phyloP scores from a whole-genome alignment of 2,113 vertebrate genomes.

The Forbesichthys agassizii region DNA sequence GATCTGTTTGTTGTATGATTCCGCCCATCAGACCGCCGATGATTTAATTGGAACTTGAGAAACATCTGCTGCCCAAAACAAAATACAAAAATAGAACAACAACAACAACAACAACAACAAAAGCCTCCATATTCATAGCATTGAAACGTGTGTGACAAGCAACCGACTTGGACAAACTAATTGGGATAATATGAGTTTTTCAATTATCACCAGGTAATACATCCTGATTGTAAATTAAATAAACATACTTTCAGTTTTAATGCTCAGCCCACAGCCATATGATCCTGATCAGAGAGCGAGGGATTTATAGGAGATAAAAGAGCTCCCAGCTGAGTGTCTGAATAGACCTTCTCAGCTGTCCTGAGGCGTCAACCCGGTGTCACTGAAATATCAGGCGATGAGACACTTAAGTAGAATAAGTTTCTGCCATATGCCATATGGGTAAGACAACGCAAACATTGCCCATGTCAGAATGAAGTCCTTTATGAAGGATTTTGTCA shows the following conservation, averaged over 20 bases:
- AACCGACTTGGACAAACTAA: too few relatives aligned
- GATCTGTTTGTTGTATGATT: conserved; percentile 65
- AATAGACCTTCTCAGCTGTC: conserved; percentile 21
- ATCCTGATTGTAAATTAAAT: neutral
- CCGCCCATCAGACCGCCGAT: conserved; percentile 53
- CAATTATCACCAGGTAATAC: neutral
- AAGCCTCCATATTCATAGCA: too few relatives aligned
- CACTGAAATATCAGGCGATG: conserved; percentile 12
- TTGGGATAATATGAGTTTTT: too few relatives aligned
- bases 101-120: too few relatives aligned
- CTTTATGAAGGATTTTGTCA: neutral
- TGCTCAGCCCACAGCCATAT: conserved; percentile 1
- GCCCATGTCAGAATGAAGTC: neutral
- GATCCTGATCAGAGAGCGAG: conserved; percentile 21
- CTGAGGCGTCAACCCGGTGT: neutral
- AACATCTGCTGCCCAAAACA: conserved; percentile 15
- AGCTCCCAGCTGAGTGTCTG: conserved; percentile 19
- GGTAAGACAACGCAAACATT: conserved; percentile 5
- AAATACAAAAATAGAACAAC: too few relatives aligned
- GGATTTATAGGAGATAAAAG: conserved; percentile 23
- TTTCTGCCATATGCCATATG: neutral
- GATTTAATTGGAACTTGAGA: conserved; percentile 50
- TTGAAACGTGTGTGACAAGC: too few relatives aligned
- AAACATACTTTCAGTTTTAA: neutral
- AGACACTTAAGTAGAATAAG: conserved; percentile 17